A percentile compares a stretch with the other conserved stretches of the same genome.
Evolutionary conservation across 2,113 vertebrate species (phyloP).

Genomic region (Labeo catla): DNA sequence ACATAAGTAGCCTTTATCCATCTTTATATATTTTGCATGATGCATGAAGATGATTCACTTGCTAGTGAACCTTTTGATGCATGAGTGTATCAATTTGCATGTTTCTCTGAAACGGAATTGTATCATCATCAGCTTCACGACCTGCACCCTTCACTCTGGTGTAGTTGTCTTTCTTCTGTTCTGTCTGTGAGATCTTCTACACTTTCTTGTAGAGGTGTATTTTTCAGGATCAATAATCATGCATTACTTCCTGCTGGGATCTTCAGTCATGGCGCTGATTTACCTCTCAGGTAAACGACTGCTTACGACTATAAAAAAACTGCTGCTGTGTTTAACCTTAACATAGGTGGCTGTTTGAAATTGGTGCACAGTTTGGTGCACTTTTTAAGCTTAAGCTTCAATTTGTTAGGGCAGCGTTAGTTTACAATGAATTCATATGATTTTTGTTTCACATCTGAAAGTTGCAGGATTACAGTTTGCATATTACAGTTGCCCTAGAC

Average conservation of each 20-base stretch:
- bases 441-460: conserved; percentile 30
- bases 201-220: neutral
- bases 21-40: neutral
- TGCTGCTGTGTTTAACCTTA: neutral
- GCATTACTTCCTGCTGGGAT: conserved; percentile 65
- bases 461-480: conserved; percentile 60
- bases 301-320: neutral
- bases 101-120: conserved; percentile 5
- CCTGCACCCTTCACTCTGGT: neutral
- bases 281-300: conserved; percentile 68
- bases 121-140: conserved; percentile 10
- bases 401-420: neutral
- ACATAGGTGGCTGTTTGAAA: neutral
- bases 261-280: conserved; percentile 60
- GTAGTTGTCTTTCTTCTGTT: neutral
- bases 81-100: conserved; percentile 49
- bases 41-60: conserved; percentile 2
- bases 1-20: neutral
- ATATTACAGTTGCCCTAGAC: conserved; percentile 67
- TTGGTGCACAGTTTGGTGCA: neutral
- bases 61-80: neutral
- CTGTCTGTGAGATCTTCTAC: neutral
- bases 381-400: neutral
- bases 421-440: neutral
- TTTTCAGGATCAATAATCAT: conserved; percentile 55